Evolutionary conservation across 2,888 invertebrate genomes (phyloP).

Genomic region (Pheosia gnoma): DNA sequence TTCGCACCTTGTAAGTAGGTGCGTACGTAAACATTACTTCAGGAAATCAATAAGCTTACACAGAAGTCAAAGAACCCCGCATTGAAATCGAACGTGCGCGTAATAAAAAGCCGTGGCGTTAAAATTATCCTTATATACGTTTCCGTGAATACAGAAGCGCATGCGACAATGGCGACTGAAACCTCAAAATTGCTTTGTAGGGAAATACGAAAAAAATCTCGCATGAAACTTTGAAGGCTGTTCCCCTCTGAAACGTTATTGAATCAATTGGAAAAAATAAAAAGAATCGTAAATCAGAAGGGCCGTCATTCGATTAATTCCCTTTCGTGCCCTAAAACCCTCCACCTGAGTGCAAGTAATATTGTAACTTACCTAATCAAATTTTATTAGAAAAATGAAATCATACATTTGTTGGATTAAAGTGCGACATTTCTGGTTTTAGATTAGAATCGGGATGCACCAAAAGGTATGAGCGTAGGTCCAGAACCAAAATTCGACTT

Average conservation of each 20-base stretch:
- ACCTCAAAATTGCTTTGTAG: conserved; percentile 57
- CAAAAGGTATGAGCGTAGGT: too few species aligned
- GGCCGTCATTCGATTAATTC: neutral
- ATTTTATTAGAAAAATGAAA: too few species aligned
- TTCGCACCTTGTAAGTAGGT: too few species aligned
- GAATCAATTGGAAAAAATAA: conserved; percentile 7
- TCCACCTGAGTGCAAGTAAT: conserved; percentile 7
- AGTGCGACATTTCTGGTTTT: too few species aligned
- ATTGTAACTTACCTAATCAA: conserved; percentile 4
- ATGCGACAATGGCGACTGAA: conserved; percentile 48
- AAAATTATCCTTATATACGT: conserved; percentile 55
- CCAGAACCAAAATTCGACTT: too few species aligned
- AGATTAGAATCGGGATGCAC: too few species aligned
- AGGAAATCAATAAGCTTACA: too few species aligned
- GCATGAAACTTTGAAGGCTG: conserved; percentile 7
- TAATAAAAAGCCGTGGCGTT: conserved; percentile 43
- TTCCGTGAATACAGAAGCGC: conserved; percentile 51
- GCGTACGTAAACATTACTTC: too few species aligned
- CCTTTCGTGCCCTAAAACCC: neutral
- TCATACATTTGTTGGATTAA: too few species aligned
- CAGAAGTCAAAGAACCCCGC: conserved; percentile 13
- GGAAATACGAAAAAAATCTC: conserved; percentile 32
- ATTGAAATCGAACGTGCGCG: conserved; percentile 30
- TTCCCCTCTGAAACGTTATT: conserved; percentile 10
- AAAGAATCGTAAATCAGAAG: conserved; percentile 8